Base-by-base conservation (phyloP, 2,113 vertebrate species). In the Patagioenas fasciata region DNA sequence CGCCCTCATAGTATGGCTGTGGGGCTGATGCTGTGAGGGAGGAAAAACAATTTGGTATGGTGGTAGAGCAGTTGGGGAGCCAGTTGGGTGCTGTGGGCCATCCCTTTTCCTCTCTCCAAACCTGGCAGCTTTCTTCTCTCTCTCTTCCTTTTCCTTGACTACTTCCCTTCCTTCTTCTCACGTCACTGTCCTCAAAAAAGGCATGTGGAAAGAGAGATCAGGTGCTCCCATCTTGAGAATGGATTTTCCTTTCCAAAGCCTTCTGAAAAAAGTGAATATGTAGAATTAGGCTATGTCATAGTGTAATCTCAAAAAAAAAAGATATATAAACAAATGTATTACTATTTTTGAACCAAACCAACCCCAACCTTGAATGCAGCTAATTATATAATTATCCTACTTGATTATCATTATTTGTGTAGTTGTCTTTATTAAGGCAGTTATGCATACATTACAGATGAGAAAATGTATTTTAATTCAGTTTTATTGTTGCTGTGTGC, bases 1-100 rank as follows among this genome's bases (percentile, higher is more conserved):
- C 0, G 44, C 61, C 25, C 31, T 69, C 0, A 2, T 15, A 15
- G 32, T 20, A 7, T 23, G 62, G 24, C 61, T 79, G 17, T 7
- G 12, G 44, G n/a, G 17, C 28, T 34, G 54, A 32, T 50, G 40
- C 34, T 73, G 25, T 2, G 13, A 36, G 32, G 73, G 28, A 66
- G 44, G 19, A 38, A 29, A 4, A 85, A 7, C 6, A 13, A 0
- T 32, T 23, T 42, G 25, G 9, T 44, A 8, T 47, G 20, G 18
- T 24, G 4, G 20, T 25, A 19, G 57, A 73, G 56, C 56, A 40
- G 9, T 3, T 40, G 40, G 40, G 40, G 40, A 40, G 40, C 40
- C 40, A 40, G 40, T 40, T 9, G 23, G 8, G 15, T 84, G 40
- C 80, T 71, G 10, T 9, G 56, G 20, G 71, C 36, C 5, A 11